Evolutionary conservation across 2,113 vertebrate genomes (phyloP).

Genomic region (Cisticola juncidis): DNA sequence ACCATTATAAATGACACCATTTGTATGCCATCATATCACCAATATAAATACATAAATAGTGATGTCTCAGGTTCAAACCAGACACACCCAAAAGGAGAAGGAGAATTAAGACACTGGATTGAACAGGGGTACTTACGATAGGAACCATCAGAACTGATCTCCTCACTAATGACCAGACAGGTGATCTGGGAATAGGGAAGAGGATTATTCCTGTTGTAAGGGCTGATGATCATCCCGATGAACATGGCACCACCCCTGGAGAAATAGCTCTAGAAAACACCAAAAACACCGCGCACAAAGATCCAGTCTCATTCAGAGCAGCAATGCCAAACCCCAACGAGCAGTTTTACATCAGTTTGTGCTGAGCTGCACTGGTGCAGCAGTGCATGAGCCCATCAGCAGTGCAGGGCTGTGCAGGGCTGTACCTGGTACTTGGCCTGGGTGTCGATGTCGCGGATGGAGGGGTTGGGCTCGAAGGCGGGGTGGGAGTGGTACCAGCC

Average conservation of each 20-base stretch:
- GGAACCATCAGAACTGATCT: conserved; percentile 77
- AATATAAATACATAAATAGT: not conserved
- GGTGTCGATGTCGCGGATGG: conserved; percentile 92
- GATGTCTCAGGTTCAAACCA: not conserved
- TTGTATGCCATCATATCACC: not conserved
- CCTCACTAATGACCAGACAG: conserved; percentile 91
- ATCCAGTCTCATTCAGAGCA: not conserved
- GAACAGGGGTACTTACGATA: conserved; percentile 81
- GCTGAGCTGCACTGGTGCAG: not conserved
- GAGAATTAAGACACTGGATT: not conserved
- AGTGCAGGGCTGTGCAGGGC: too few species aligned
- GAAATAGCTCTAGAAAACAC: conserved; percentile 88
- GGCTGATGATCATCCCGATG: conserved; percentile 97
- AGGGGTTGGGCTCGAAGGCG: conserved; percentile 93
- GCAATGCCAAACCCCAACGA: not conserved
- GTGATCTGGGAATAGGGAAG: conserved; percentile 93
- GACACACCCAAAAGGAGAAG: not conserved
- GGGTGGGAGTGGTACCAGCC: conserved; percentile 99
- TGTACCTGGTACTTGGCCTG: conserved; percentile 96
- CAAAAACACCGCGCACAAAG: not conserved
- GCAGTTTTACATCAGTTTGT: fast-evolving
- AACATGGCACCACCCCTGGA: conserved; percentile 95
- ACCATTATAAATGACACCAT: not conserved
- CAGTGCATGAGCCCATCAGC: too few species aligned
- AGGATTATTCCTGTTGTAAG: conserved; percentile 90